These are phyloP conservation scores for Ruditapes philippinarum DNA, from an alignment of 1,140 invertebrate genomes.

Conservation along the genomic window DNA sequence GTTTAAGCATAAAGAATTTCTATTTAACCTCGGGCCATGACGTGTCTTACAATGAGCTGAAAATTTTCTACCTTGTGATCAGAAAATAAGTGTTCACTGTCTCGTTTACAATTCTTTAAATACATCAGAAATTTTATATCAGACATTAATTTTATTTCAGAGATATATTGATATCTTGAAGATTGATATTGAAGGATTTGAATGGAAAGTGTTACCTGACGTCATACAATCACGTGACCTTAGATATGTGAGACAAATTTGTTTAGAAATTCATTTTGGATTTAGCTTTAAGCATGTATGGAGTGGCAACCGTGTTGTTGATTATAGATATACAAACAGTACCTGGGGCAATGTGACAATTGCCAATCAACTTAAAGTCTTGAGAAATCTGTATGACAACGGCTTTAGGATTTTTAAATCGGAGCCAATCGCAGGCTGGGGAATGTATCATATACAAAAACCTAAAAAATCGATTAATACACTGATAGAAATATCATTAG, in stretches of 20 bases:
- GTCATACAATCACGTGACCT: neutral
- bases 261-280: neutral
- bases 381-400: neutral
- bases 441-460: neutral
- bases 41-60: no score
- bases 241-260: neutral
- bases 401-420: neutral
- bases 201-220: neutral
- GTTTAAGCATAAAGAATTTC: no score
- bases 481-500: neutral
- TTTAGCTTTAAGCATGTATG: neutral
- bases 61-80: no score
- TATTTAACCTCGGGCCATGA: no score
- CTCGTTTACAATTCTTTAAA: no score
- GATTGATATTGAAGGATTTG: neutral
- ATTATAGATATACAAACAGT: neutral
- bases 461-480: neutral
- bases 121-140: no score
- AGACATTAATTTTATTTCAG: neutral
- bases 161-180: neutral
- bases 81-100: no score
- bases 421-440: neutral
- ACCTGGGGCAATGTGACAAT: neutral
- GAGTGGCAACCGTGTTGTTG: neutral
- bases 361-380: neutral